Percentiles rank a stretch among this genome's conserved stretches.
Conservation (phyloP, 2,888 invertebrate genomes). For the Xanthorhoe spadicearia region DNA sequence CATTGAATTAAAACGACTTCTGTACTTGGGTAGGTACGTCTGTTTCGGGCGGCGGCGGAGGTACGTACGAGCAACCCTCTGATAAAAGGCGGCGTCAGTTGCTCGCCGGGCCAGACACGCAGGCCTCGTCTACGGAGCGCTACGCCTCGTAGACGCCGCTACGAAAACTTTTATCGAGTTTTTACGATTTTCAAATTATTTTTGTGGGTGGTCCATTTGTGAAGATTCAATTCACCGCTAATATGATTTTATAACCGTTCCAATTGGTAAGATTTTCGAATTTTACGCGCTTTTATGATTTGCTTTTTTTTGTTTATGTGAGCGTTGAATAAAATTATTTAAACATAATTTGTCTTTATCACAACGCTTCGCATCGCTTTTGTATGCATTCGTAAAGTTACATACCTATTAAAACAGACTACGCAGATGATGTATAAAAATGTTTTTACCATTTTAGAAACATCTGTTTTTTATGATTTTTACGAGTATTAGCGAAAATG, state of each 20-base stretch:
- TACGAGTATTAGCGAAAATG: too few species aligned
- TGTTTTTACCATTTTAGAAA: too few species aligned
- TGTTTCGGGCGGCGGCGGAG: constrained; percentile 44
- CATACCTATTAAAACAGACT: too few species aligned
- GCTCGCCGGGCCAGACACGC: constrained; percentile 64
- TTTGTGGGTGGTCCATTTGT: constrained; percentile 36
- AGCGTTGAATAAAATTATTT: not conserved
- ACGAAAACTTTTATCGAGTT: constrained; percentile 62
- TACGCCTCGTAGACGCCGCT: constrained; percentile 53
- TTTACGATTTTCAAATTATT: constrained; percentile 38
- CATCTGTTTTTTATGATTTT: too few species aligned
- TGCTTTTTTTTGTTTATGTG: not conserved
- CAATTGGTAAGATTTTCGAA: constrained; percentile 48
- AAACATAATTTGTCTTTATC: not conserved
- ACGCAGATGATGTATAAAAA: too few species aligned
- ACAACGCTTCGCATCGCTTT: too few species aligned
- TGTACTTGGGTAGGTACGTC: constrained; percentile 23
- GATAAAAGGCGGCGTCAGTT: constrained; percentile 69
- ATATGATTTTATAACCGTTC: constrained; percentile 30
- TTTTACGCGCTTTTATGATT: constrained; percentile 22
- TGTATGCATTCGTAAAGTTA: too few species aligned
- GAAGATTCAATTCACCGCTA: constrained; percentile 18
- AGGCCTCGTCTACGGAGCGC: constrained; percentile 63
- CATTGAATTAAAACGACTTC: constrained; percentile 48
- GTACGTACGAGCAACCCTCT: constrained; percentile 39